Conservation (phyloP, 1,140 invertebrate species). For the Frieseomelitta varia region DNA sequence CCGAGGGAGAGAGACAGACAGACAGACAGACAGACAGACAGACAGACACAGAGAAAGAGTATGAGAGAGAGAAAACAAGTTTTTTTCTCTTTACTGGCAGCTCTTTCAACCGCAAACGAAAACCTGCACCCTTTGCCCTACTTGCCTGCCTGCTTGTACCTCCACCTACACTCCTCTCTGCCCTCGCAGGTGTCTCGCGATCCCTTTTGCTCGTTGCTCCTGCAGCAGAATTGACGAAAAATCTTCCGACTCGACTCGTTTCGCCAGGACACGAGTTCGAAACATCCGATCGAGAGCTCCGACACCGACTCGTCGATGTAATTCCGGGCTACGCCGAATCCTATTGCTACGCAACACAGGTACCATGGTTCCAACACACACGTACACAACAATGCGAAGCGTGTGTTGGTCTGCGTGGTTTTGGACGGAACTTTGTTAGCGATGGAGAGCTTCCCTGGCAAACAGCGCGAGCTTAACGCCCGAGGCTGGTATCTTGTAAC, state of each 20-base stretch:
- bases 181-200: neutral
- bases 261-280: neutral
- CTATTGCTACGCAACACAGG: too few relatives aligned
- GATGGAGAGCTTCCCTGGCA: neutral
- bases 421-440: neutral
- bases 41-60: neutral
- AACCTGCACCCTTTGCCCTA: conserved; percentile 42
- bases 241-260: neutral
- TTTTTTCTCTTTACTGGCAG: conserved; percentile 51
- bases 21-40: neutral
- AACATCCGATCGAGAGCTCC: conserved; percentile 13
- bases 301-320: neutral
- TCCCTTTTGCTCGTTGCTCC: neutral
- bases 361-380: neutral
- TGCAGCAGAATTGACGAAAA: neutral
- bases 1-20: neutral
- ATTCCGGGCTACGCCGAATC: neutral
- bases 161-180: neutral
- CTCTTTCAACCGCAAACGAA: conserved; percentile 51
- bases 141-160: too few relatives aligned
- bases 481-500: neutral
- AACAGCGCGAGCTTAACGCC: neutral
- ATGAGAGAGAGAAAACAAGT: neutral
- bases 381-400: neutral
- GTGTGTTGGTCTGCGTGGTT: neutral